Percentiles rank a stretch among this genome's conserved stretches.
phyloP scores from a whole-genome alignment of 2,888 invertebrate genomes.

The Drosophila crucigera region DNA sequence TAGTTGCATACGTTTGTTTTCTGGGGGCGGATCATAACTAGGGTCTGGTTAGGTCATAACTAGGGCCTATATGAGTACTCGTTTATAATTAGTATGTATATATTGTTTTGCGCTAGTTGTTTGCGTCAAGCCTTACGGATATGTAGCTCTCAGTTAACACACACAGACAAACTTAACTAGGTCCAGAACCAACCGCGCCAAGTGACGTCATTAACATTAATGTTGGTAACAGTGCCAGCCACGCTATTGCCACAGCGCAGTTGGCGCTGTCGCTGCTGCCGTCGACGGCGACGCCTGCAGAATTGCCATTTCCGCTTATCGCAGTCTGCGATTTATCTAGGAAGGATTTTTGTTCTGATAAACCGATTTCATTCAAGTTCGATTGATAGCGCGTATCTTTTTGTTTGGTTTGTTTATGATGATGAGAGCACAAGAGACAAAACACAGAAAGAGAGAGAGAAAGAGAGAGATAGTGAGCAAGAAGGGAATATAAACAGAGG shows the following conservation, averaged over 20 bases:
- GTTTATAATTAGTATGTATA: conserved; percentile 2
- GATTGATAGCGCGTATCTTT: conserved; percentile 90
- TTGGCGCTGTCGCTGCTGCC: conserved; percentile 42
- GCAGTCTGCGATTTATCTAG: conserved; percentile 81
- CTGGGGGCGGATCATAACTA: conserved; percentile 71
- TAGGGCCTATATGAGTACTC: too few relatives aligned
- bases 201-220: conserved; percentile 30
- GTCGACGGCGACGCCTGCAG: conserved; percentile 39
- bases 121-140: conserved; percentile 27
- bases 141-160: conserved; percentile 42
- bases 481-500: conserved; percentile 5
- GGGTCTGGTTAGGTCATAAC: conserved; percentile 40
- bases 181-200: conserved; percentile 12
- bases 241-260: conserved; percentile 59
- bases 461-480: conserved; percentile 11
- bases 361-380: conserved; percentile 91
- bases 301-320: conserved; percentile 70
- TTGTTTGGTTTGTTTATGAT: conserved; percentile 13
- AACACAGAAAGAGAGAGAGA: conserved; percentile 7
- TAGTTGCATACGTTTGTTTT: conserved; percentile 14
- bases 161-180: conserved; percentile 45
- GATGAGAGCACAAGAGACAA: conserved; percentile 32
- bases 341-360: conserved; percentile 90
- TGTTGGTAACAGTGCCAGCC: conserved; percentile 45
- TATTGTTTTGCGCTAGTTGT: conserved; percentile 28